These are phyloP conservation scores for Ceyx erithaca DNA, from an alignment of 2,797 vertebrate genomes.

Conservation along the genomic window DNA sequence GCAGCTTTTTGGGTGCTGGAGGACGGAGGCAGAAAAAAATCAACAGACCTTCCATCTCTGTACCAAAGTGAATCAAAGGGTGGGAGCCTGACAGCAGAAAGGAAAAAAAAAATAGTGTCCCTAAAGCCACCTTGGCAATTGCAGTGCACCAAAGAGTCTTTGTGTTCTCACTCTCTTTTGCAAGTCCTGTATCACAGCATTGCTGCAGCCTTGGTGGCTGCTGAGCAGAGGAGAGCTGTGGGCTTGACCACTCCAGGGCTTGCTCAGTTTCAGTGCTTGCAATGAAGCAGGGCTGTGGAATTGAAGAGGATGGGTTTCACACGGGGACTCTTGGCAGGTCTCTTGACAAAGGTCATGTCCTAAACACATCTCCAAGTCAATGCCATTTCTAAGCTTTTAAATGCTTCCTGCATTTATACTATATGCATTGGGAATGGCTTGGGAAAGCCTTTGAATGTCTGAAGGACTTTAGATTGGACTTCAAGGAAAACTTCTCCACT, in stretches of 20 bases:
- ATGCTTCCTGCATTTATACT: neutral
- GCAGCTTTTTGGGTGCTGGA: neutral
- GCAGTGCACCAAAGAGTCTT: accelerated
- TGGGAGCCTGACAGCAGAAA: neutral
- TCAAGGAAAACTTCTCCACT: too few species aligned
- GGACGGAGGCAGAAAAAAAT: neutral
- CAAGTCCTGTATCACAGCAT: neutral
- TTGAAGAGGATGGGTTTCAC: neutral
- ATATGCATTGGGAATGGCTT: neutral
- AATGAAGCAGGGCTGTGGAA: neutral
- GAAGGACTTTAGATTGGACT: neutral
- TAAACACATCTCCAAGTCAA: neutral
- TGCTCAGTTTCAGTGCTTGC: accelerated
- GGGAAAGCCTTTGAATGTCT: neutral
- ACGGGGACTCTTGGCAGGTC: neutral
- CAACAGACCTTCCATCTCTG: neutral
- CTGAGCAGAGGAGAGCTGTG: neutral
- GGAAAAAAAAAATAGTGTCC: neutral
- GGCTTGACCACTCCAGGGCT: neutral
- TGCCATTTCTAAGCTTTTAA: neutral
- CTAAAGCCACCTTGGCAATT: neutral
- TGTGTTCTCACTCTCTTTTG: neutral
- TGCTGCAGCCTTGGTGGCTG: neutral
- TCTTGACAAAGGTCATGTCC: neutral
- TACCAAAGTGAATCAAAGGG: neutral